A percentile compares a stretch with the other conserved stretches of the same genome.
These are phyloP conservation scores for Oeneis ivallda DNA, from an alignment of 2,888 invertebrate species.

Conservation along the genomic window DNA sequence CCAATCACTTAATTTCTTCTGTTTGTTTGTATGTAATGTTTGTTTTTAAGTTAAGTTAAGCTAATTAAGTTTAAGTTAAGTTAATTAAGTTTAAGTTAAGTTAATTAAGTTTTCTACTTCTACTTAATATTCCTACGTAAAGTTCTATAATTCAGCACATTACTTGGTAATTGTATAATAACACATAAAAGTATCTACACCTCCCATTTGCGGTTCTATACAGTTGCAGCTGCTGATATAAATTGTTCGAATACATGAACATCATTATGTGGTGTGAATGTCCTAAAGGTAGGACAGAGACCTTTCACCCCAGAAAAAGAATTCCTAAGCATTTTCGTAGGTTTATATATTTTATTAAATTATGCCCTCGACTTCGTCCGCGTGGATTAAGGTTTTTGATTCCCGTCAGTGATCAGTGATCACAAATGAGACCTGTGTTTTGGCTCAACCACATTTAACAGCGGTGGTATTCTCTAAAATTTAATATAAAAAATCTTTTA, in stretches of 20 bases:
- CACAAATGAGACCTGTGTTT: too few species aligned
- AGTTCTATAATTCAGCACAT: neutral
- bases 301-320: conserved; percentile 1
- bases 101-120: too few species aligned
- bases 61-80: too few species aligned
- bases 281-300: neutral
- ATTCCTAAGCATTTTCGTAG: neutral
- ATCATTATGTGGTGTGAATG: neutral
- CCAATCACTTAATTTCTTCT: too few species aligned
- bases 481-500: too few species aligned
- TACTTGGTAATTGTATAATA: neutral
- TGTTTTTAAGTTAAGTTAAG: too few species aligned
- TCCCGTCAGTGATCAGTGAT: too few species aligned
- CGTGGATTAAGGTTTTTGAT: too few species aligned
- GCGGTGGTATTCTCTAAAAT: too few species aligned
- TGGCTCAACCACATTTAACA: too few species aligned
- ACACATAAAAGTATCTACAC: neutral
- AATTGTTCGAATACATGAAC: conserved; percentile 6
- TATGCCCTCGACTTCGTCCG: neutral
- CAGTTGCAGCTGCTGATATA: conserved; percentile 6
- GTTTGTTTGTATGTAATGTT: too few species aligned
- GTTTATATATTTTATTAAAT: neutral
- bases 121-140: neutral
- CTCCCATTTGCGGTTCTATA: conserved; percentile 7
- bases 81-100: too few species aligned